A percentile compares a stretch with the other conserved stretches of the same genome.
Conservation (phyloP, 1,140 invertebrate genomes). For the Sycophaga agraensis region DNA sequence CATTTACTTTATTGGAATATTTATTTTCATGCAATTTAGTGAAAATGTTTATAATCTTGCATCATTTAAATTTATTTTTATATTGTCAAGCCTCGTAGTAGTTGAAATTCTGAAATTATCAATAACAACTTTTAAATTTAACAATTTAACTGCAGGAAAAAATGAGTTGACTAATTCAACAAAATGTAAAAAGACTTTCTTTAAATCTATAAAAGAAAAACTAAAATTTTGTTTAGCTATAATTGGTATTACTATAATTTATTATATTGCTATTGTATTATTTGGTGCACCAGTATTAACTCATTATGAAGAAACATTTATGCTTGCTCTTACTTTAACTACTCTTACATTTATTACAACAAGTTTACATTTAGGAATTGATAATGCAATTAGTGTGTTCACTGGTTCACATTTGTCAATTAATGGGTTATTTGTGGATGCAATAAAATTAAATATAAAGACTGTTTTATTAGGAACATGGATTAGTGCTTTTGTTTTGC, state of each 20-base stretch:
- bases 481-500: constrained; percentile 84
- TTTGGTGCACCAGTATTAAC: constrained; percentile 73
- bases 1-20: constrained; percentile 51
- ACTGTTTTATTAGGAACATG: constrained; percentile 79
- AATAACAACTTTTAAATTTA: constrained; percentile 43
- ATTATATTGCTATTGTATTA: constrained; percentile 67
- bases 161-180: constrained; percentile 31
- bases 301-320: constrained; percentile 70
- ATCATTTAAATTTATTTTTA: constrained; percentile 47
- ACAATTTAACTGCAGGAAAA: constrained; percentile 35
- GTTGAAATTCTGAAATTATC: constrained; percentile 48
- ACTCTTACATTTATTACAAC: constrained; percentile 68
- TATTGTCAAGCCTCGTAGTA: constrained; percentile 49
- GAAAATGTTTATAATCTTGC: constrained; percentile 50
- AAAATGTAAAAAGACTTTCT: constrained; percentile 39
- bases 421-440: constrained; percentile 59
- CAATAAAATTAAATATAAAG: constrained; percentile 63
- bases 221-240: constrained; percentile 46
- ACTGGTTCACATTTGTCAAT: constrained; percentile 56
- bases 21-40: constrained; percentile 47
- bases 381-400: constrained; percentile 59
- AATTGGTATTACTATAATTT: constrained; percentile 50
- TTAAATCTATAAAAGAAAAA: constrained; percentile 40
- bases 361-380: constrained; percentile 63
- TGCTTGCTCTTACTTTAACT: constrained; percentile 68